Evolutionary conservation across 2,797 vertebrate species (phyloP).

Genomic region (Enteromius thamalakanensis): DNA sequence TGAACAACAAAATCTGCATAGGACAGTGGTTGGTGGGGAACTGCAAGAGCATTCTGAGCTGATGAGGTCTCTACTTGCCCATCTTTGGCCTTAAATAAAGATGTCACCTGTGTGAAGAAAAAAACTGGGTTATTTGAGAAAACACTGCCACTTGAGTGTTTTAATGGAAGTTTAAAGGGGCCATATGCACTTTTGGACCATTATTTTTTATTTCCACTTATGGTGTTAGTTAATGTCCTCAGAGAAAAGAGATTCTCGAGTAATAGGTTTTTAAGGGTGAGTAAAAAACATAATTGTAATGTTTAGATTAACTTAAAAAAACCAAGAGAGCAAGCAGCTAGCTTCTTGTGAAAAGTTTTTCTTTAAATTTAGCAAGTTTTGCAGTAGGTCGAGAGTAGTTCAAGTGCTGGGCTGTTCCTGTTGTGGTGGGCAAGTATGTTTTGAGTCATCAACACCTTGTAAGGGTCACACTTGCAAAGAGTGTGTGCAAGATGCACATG

Average conservation of each 20-base stretch:
- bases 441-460: slow-evolving; percentile 2
- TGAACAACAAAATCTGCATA: slow-evolving; percentile 79
- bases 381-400: background rate
- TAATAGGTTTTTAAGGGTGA: background rate
- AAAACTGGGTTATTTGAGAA: slow-evolving; percentile 12
- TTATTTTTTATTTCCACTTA: background rate
- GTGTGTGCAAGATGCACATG: background rate
- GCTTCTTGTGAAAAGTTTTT: background rate
- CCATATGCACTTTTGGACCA: background rate
- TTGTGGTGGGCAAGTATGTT: background rate
- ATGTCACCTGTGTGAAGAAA: slow-evolving; percentile 69
- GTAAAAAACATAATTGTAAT: background rate
- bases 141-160: background rate
- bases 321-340: background rate
- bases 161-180: background rate
- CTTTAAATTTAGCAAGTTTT: background rate
- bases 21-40: slow-evolving; percentile 65
- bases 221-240: background rate
- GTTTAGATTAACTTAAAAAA: background rate
- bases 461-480: background rate
- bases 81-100: slow-evolving; percentile 73
- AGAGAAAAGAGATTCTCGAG: background rate
- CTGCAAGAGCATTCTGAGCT: background rate
- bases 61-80: slow-evolving; percentile 49
- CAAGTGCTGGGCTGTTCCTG: background rate